Evolutionary conservation across 2,888 invertebrate species (phyloP).

Genomic region (Pasiphila rectangulata): DNA sequence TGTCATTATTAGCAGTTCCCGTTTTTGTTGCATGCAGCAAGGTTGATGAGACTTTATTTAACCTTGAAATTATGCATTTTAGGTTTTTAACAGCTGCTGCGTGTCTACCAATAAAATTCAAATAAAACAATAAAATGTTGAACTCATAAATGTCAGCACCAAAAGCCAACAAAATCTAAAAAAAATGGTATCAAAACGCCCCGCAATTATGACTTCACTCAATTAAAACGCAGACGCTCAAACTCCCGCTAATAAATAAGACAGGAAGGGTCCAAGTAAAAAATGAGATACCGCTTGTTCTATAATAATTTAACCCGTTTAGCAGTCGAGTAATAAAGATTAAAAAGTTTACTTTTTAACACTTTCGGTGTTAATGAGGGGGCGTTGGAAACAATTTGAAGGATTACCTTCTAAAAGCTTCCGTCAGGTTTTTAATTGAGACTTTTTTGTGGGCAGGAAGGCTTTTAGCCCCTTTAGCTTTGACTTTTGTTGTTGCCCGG

Average conservation of each 20-base stretch:
- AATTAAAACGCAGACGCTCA: conserved; percentile 65
- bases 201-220: conserved; percentile 64
- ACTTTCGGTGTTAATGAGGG: conserved; percentile 81
- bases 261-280: conserved; percentile 66
- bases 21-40: not conserved
- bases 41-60: not conserved
- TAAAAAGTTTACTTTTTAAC: conserved; percentile 82
- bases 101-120: not conserved
- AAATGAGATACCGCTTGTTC: conserved; percentile 70
- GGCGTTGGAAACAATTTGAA: conserved; percentile 81
- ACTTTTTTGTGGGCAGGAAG: conserved; percentile 77
- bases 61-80: not conserved
- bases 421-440: conserved; percentile 81
- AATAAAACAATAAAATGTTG: not conserved
- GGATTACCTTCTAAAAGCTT: conserved; percentile 82
- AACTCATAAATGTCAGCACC: conserved; percentile 15
- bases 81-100: not conserved
- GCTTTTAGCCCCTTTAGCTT: conserved; percentile 77
- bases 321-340: conserved; percentile 80
- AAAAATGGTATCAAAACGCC: conserved; percentile 52
- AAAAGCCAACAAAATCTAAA: conserved; percentile 23
- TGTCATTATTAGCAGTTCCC: not conserved
- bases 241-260: conserved; percentile 68
- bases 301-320: conserved; percentile 80
- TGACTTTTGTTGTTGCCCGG: conserved; percentile 67